Evolutionary conservation across 2,113 vertebrate genomes (phyloP).

Genomic region (Capra hircus): DNA sequence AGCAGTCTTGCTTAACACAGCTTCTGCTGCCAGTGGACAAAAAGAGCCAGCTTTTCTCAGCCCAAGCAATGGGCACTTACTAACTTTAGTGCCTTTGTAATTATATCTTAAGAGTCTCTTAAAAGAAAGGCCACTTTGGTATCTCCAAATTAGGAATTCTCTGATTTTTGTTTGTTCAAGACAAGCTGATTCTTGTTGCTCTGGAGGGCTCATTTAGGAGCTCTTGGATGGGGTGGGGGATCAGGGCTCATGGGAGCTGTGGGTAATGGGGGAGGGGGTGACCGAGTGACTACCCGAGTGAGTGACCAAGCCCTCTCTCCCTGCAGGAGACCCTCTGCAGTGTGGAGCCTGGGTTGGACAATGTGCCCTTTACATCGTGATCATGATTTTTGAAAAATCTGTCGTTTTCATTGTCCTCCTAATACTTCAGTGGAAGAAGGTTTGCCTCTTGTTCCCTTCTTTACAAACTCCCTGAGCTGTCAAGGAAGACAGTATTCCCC

Average conservation of each 20-base stretch:
- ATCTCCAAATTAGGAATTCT: constrained; percentile 50
- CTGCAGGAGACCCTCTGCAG: constrained; percentile 92
- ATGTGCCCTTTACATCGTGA: constrained; percentile 96
- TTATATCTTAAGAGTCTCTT: constrained; percentile 5
- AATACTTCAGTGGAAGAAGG: constrained; percentile 98
- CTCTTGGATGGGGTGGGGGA: not conserved
- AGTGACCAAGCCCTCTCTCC: constrained; percentile 16
- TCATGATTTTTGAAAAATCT: constrained; percentile 98
- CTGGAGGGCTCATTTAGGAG: not conserved
- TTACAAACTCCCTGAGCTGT: not conserved
- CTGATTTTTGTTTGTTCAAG: not conserved
- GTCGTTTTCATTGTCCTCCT: constrained; percentile 96
- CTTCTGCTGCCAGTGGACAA: not conserved
- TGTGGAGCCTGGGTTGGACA: constrained; percentile 96
- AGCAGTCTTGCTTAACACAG: constrained; percentile 40
- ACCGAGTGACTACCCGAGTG: accelerated
- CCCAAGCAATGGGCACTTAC: not conserved
- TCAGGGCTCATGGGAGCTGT: not conserved
- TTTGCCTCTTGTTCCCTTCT: constrained; percentile 70
- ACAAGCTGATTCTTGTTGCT: not conserved
- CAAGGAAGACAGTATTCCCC: not conserved
- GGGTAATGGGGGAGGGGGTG: not conserved
- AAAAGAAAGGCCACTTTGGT: constrained; percentile 5
- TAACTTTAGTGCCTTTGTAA: constrained; percentile 47
- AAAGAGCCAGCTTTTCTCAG: not conserved